These are phyloP conservation scores for Desmodus rotundus DNA, from an alignment of 2,113 vertebrate genomes.

Conservation along the genomic window DNA sequence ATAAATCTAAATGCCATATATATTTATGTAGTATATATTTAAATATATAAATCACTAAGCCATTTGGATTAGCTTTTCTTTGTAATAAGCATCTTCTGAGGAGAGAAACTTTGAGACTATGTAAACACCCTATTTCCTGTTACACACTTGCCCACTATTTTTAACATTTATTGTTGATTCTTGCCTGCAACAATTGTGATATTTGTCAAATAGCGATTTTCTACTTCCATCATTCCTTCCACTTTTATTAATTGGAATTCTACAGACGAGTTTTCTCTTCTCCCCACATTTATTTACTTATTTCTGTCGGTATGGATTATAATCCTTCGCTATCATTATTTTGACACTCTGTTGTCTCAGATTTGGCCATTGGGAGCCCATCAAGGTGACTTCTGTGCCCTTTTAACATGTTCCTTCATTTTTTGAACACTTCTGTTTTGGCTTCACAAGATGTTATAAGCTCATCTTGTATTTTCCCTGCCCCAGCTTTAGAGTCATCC, in stretches of 20 bases:
- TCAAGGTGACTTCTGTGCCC: neutral
- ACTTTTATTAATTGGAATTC: neutral
- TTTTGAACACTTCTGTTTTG: neutral
- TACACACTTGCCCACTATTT: neutral
- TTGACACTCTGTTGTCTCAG: neutral
- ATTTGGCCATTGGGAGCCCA: neutral
- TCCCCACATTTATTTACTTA: neutral
- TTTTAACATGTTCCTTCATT: neutral
- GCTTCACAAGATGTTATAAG: neutral
- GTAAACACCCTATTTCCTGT: neutral
- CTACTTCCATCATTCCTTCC: neutral
- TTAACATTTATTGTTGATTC: neutral
- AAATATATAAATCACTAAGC: neutral
- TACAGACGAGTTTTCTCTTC: neutral
- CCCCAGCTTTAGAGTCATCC: neutral
- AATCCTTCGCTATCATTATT: neutral
- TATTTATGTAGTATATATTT: neutral
- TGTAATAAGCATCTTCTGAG: neutral
- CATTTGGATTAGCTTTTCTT: neutral
- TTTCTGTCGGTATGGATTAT: neutral
- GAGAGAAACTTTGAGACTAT: neutral
- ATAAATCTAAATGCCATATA: neutral
- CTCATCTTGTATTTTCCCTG: neutral
- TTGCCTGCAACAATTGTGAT: neutral
- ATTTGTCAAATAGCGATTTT: neutral